Conservation (phyloP, 1,140 invertebrate genomes). For the Euborellia annulipes region DNA sequence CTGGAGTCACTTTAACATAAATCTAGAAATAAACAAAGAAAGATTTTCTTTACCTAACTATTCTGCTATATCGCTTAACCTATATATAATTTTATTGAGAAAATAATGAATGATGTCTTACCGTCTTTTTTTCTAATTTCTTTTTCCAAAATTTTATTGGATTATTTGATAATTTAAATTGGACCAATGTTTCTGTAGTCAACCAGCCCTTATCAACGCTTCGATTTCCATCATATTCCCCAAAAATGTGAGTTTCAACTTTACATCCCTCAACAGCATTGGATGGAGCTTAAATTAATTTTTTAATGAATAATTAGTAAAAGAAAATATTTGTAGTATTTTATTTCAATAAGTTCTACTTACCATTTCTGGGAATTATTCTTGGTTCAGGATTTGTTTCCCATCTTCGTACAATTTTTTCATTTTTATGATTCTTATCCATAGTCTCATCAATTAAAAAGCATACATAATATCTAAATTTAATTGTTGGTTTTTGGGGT, state of each 20-base stretch:
- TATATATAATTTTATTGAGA: too few relatives aligned
- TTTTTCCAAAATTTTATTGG: slow-evolving; percentile 71
- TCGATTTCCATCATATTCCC: slow-evolving; percentile 40
- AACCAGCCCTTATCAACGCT: slow-evolving; percentile 73
- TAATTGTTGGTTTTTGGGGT: slow-evolving; percentile 44
- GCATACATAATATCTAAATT: slow-evolving; percentile 67
- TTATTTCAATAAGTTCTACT: slow-evolving; percentile 10
- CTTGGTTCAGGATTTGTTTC: slow-evolving; percentile 65
- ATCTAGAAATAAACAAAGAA: slow-evolving; percentile 18
- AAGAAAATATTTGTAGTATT: background rate
- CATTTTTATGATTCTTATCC: slow-evolving; percentile 32
- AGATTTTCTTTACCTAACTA: background rate
- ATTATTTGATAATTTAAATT: slow-evolving; percentile 72
- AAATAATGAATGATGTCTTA: slow-evolving; percentile 37
- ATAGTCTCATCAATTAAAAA: slow-evolving; percentile 29
- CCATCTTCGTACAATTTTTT: slow-evolving; percentile 57
- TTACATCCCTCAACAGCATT: slow-evolving; percentile 22
- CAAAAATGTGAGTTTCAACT: slow-evolving; percentile 40
- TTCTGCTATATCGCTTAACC: too few relatives aligned
- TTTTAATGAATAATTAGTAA: background rate
- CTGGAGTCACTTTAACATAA: slow-evolving; percentile 48
- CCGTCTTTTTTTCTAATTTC: slow-evolving; percentile 48
- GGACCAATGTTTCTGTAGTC: slow-evolving; percentile 66
- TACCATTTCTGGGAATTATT: slow-evolving; percentile 33
- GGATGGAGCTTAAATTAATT: slow-evolving; percentile 22